Percentiles rank a stretch among this genome's conserved stretches.
Evolutionary conservation across 2,113 vertebrate species (phyloP).

Genomic region (Mus musculus): DNA sequence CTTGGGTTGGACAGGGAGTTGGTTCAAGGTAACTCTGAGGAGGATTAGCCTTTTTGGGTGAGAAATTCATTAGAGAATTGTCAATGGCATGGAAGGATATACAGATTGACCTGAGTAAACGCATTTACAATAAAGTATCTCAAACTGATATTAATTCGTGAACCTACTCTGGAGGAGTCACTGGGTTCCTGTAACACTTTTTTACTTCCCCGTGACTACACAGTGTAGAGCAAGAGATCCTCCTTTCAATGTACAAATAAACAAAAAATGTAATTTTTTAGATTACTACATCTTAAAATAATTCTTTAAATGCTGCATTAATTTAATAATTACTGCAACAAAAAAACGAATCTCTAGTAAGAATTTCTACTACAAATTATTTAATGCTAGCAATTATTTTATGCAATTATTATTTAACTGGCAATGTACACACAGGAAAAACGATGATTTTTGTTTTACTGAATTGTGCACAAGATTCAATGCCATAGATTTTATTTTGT

Average conservation of each 20-base stretch:
- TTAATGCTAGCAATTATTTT: background rate
- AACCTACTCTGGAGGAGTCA: no score
- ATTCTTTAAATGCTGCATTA: background rate
- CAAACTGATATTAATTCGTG: background rate
- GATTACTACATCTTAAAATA: background rate
- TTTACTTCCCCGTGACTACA: no score
- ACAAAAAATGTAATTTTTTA: background rate
- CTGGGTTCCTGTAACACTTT: background rate
- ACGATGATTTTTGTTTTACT: constrained; percentile 22
- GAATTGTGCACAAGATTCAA: background rate
- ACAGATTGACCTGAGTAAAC: background rate
- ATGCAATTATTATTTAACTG: background rate
- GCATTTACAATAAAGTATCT: background rate
- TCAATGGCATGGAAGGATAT: background rate
- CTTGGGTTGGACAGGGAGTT: no score
- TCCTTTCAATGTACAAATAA: background rate
- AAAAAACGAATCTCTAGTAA: background rate
- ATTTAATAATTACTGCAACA: background rate
- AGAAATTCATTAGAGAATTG: background rate
- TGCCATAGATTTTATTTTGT: background rate
- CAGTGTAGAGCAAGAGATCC: background rate
- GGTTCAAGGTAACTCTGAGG: background rate
- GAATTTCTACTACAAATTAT: background rate
- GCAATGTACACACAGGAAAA: background rate
- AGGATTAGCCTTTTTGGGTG: background rate